Conservation (phyloP, 2,113 vertebrate genomes). For the Grantiella picta region DNA sequence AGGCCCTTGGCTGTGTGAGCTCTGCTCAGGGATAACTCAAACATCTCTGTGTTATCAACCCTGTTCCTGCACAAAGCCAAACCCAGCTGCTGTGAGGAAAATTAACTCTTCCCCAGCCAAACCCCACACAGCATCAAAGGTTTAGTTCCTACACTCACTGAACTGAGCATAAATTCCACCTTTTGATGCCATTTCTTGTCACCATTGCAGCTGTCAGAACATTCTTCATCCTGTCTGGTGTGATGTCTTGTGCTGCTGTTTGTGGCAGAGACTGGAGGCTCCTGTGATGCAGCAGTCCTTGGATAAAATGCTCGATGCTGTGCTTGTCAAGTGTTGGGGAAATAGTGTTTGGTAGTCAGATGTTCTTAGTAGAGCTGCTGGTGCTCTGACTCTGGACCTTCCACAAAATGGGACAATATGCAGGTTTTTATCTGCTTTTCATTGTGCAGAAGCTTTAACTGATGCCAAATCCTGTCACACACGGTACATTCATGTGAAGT, state of each 20-base stretch:
- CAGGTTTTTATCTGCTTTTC: neutral
- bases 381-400: neutral
- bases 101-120: neutral
- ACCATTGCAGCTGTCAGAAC: neutral
- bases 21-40: neutral
- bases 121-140: neutral
- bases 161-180: neutral
- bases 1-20: neutral
- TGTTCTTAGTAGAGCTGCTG: neutral
- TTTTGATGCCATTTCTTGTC: neutral
- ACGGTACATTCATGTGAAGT: neutral
- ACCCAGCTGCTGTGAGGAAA: neutral
- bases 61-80: neutral
- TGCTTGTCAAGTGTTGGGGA: neutral
- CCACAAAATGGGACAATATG: neutral
- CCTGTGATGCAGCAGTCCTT: neutral
- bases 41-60: neutral
- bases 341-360: neutral
- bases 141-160: neutral
- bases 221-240: neutral
- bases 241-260: neutral
- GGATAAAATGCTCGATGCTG: neutral
- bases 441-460: neutral
- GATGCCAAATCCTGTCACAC: neutral
- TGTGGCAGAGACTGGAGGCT: neutral